A percentile compares a stretch with the other conserved stretches of the same genome.
These are phyloP conservation scores for Drosophila austrosaltans DNA, from an alignment of 2,888 invertebrate species.

Conservation along the genomic window DNA sequence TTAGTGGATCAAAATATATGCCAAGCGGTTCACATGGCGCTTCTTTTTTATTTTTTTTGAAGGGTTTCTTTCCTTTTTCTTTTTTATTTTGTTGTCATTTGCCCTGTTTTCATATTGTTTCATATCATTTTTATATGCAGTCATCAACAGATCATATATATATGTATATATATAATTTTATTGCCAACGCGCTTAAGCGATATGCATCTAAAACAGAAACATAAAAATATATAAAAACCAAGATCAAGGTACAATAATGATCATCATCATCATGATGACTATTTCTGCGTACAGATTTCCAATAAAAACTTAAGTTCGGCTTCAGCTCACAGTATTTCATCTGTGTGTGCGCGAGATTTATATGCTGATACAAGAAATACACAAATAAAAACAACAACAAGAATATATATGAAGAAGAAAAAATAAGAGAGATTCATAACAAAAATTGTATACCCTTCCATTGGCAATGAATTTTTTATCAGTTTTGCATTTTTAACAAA, in stretches of 20 bases:
- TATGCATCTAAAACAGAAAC: constrained; percentile 69
- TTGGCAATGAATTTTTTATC: neutral
- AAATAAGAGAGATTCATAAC: neutral
- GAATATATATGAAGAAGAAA: neutral
- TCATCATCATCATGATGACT: constrained; percentile 47
- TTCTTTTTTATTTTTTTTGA: neutral
- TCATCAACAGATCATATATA: constrained; percentile 78
- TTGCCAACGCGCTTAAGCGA: constrained; percentile 67
- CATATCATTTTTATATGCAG: constrained; percentile 75
- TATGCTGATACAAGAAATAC: constrained; percentile 73
- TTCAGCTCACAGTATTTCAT: constrained; percentile 61
- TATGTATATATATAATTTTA: constrained; percentile 55
- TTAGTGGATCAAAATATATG: neutral
- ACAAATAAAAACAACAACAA: constrained; percentile 50
- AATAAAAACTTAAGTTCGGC: constrained; percentile 64
- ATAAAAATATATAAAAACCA: constrained; percentile 33
- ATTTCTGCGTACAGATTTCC: constrained; percentile 79
- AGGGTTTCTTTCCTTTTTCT: constrained; percentile 11
- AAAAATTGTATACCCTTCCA: neutral
- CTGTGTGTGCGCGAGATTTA: constrained; percentile 69
- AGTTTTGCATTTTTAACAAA: no score
- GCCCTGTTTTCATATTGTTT: constrained; percentile 44
- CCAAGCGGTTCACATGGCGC: constrained; percentile 5
- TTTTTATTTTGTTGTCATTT: constrained; percentile 2
- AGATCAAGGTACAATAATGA: constrained; percentile 38